These are phyloP conservation scores for Neria commutata DNA, from an alignment of 2,888 invertebrate genomes.

Conservation along the genomic window DNA sequence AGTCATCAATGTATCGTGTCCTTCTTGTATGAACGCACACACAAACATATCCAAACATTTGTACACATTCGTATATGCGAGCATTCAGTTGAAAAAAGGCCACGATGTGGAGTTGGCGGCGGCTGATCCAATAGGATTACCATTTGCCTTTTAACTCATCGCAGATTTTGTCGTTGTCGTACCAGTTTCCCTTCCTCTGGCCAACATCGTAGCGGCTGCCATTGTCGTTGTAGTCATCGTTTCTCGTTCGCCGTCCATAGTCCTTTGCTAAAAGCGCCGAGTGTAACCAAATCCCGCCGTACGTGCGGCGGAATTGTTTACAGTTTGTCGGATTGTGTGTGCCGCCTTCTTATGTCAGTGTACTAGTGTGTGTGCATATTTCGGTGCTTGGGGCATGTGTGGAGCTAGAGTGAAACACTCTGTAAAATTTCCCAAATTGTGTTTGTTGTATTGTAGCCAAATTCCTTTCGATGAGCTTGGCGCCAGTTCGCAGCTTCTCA, in stretches of 20 bases:
- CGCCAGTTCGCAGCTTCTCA: constrained; percentile 45
- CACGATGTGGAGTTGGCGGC: not conserved
- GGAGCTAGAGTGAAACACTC: too few relatives aligned
- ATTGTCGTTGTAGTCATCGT: not conserved
- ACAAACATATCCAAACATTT: too few relatives aligned
- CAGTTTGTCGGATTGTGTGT: not conserved
- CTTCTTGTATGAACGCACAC: not conserved
- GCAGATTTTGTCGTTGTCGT: not conserved
- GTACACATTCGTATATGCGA: too few relatives aligned
- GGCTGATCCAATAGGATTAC: not conserved
- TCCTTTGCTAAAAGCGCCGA: too few relatives aligned
- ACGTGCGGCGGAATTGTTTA: not conserved
- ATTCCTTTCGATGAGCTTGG: constrained; percentile 50
- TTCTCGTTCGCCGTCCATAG: too few relatives aligned
- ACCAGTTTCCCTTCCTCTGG: too few relatives aligned
- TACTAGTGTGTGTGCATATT: too few relatives aligned
- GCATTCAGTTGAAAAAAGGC: too few relatives aligned
- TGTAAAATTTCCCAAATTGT: not conserved
- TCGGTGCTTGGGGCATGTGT: too few relatives aligned
- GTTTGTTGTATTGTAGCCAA: constrained; percentile 26
- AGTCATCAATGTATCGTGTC: not conserved
- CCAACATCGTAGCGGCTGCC: not conserved
- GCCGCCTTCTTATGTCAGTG: too few relatives aligned
- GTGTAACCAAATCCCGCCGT: not conserved
- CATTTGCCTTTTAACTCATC: not conserved